Evolutionary conservation across 2,113 vertebrate species (phyloP).

Genomic region (Labeo catla): DNA sequence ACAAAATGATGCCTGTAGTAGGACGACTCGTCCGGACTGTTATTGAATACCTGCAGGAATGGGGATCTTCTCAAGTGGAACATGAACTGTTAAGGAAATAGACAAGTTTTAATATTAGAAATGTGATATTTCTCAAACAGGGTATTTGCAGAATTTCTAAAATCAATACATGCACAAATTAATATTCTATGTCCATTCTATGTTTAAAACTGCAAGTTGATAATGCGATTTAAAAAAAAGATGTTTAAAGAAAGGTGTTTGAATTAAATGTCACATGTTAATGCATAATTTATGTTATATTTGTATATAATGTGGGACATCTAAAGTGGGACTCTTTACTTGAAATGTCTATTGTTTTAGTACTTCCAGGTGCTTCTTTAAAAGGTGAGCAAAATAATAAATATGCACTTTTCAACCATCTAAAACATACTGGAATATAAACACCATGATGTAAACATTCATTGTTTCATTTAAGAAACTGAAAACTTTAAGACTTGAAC

Average conservation of each 20-base stretch:
- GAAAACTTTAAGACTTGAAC: not conserved
- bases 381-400: not conserved
- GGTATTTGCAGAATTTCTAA: no score
- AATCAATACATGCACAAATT: no score
- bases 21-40: conserved; percentile 95
- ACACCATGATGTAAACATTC: not conserved
- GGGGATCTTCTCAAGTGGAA: conserved; percentile 95
- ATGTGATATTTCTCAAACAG: not conserved
- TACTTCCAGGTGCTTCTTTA: not conserved
- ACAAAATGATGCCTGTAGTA: conserved; percentile 96
- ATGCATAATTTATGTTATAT: not conserved
- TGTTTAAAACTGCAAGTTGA: no score
- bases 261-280: not conserved
- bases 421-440: not conserved
- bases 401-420: not conserved
- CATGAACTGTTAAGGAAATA: conserved; percentile 84
- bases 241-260: not conserved
- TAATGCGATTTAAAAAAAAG: no score
- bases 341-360: not conserved
- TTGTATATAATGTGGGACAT: not conserved
- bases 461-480: no score
- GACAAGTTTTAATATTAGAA: conserved; percentile 16
- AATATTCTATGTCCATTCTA: no score
- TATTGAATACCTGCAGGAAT: conserved; percentile 98
- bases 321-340: not conserved